Percentiles rank a stretch among this genome's conserved stretches.
These are phyloP conservation scores for Allygus modestus DNA, from an alignment of 2,888 invertebrate genomes.

Conservation along the genomic window DNA sequence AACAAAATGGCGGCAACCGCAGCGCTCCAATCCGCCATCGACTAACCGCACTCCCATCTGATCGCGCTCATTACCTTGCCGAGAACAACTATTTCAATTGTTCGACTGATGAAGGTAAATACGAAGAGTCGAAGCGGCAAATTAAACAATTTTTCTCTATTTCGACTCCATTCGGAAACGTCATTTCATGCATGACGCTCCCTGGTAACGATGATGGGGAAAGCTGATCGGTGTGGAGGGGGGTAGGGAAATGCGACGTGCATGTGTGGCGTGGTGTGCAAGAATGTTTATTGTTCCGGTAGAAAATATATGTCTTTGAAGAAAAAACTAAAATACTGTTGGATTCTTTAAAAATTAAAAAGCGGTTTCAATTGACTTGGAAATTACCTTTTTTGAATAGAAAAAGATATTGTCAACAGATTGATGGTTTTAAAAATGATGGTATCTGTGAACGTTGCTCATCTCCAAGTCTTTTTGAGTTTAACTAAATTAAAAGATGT, in stretches of 20 bases:
- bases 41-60: constrained; percentile 28
- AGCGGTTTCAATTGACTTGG: too few relatives aligned
- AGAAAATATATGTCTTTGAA: too few relatives aligned
- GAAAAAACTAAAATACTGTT: too few relatives aligned
- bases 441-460: too few relatives aligned
- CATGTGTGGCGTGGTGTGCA: neutral
- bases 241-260: neutral
- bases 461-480: too few relatives aligned
- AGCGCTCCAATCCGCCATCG: constrained; percentile 5
- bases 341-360: too few relatives aligned
- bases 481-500: too few relatives aligned
- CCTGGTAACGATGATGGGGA: neutral
- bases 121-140: constrained; percentile 42
- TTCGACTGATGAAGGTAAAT: constrained; percentile 53
- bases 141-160: constrained; percentile 53
- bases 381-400: too few relatives aligned
- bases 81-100: constrained; percentile 50
- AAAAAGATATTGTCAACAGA: too few relatives aligned
- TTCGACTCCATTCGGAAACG: constrained; percentile 35
- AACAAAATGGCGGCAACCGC: constrained; percentile 52
- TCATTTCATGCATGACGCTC: constrained; percentile 25
- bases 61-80: constrained; percentile 42
- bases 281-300: too few relatives aligned
- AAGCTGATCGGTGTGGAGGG: neutral
- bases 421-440: too few relatives aligned